Base-by-base conservation (phyloP, 1,140 invertebrate species). In the Ephestia elutella region DNA sequence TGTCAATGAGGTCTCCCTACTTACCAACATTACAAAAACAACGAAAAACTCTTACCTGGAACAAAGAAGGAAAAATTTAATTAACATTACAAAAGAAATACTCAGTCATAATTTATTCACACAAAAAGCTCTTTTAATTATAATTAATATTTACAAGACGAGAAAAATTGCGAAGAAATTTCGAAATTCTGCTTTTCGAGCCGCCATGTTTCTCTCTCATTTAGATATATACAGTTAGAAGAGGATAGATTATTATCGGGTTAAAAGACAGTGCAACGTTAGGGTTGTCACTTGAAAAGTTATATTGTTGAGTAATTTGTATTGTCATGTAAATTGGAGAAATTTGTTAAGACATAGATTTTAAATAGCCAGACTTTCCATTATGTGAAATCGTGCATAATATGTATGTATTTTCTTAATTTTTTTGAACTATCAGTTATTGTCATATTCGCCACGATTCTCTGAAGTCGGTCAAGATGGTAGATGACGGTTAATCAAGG, bases 131-230 rank as follows among this genome's bases (percentile, higher is more conserved):
- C 67, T 75, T 80, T 83, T 85, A 80, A 83, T 87, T 82, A 83
- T 78, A 82, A 87, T 80, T 87, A 85, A 85, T 87, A 81, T 85
- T 82, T 78, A 78, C 73, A 78, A 80, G 74, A 73, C 62, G 66
- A 65, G 65, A 72, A 68, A 76, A 72, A 75, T 64, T 60, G 56
- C 57, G 57, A 59, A 66, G 63, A 64, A 64, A 49, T 54, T 68
- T 60, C 54, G 56, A 66, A 55, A 61, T 44, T 61, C 48, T 65
- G 48, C 57, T 65, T 63, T 17, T 32, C 11, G 30, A 21, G 20
- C 28, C 50, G 1, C 35, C 20, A 13, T 53, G 50, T n/a, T 53
- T 53, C 19, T 25, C 20, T 53, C 50, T 53, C 19, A 25, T 25
- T 3, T 25, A 17, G 38, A 53, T 18, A n/a, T 53, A 21, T 13